phyloP scores from a whole-genome alignment of 2,113 vertebrate species.

The Gymnarchus niloticus region DNA sequence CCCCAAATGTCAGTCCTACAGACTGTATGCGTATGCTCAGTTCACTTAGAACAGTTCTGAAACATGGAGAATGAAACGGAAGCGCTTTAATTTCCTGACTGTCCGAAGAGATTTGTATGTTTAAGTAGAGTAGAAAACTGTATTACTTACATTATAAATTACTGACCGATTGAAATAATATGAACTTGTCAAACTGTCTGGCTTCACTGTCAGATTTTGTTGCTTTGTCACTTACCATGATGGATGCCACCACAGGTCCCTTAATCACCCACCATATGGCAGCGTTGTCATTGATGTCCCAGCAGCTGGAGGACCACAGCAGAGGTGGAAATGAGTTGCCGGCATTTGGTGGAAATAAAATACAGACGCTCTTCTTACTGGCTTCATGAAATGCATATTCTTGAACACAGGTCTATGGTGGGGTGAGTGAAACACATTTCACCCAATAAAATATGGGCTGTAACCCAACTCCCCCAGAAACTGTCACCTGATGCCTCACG shows the following conservation, averaged over 20 bases:
- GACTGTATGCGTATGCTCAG: too few relatives aligned
- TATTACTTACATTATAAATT: background rate
- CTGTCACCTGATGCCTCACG: background rate
- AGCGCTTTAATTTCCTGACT: background rate
- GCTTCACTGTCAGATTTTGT: background rate
- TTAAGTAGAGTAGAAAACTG: background rate
- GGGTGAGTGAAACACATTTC: background rate
- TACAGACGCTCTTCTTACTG: background rate
- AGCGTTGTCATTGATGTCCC: constrained; percentile 93
- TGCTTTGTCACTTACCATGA: constrained; percentile 78
- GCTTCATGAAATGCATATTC: background rate
- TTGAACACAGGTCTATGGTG: background rate
- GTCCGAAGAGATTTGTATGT: background rate
- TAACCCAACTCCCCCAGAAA: background rate
- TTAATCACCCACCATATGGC: constrained; percentile 99
- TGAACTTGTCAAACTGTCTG: background rate
- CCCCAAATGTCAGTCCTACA: too few relatives aligned
- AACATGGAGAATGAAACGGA: background rate
- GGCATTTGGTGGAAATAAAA: background rate
- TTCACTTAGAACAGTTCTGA: background rate
- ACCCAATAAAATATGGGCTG: background rate
- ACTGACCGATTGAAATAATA: background rate
- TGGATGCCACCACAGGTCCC: constrained; percentile 89
- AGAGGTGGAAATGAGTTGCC: background rate
- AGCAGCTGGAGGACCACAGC: constrained; percentile 69